Evolutionary conservation across 2,113 vertebrate genomes (phyloP).

Genomic region (Sphyrna mokarran): DNA sequence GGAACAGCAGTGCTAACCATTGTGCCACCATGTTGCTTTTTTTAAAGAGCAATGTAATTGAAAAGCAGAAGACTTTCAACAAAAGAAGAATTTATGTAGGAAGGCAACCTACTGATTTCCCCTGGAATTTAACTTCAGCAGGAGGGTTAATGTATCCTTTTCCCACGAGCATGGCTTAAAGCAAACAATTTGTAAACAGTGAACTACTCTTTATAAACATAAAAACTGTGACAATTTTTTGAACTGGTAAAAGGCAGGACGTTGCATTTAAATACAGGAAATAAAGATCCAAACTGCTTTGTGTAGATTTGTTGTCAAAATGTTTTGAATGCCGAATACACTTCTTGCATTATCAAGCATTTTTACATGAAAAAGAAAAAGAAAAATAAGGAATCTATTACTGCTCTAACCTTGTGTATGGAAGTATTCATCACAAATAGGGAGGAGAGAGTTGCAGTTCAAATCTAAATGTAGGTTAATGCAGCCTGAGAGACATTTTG

Average conservation of each 20-base stretch:
- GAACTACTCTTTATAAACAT: too few species aligned
- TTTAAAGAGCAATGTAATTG: not conserved
- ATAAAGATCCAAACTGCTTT: not conserved
- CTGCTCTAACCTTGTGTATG: not conserved
- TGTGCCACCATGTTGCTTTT: too few species aligned
- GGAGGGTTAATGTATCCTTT: not conserved
- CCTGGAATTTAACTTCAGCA: not conserved
- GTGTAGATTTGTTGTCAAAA: not conserved
- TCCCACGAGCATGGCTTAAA: not conserved
- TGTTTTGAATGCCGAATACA: not conserved
- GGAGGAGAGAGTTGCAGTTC: not conserved
- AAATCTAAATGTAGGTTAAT: slow-evolving; percentile 9
- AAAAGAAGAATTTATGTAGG: not conserved
- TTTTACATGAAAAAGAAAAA: not conserved
- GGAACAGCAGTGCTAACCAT: too few species aligned
- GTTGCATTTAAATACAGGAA: not conserved
- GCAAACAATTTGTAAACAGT: not conserved
- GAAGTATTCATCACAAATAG: not conserved
- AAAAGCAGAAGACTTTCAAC: not conserved
- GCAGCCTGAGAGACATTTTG: not conserved
- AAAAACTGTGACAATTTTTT: not conserved
- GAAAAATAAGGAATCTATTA: not conserved
- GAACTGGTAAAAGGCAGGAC: not conserved
- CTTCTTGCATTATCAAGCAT: not conserved
- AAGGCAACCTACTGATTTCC: not conserved